Evolutionary conservation across 2,113 vertebrate genomes (phyloP).

Genomic region (Castor canadensis): DNA sequence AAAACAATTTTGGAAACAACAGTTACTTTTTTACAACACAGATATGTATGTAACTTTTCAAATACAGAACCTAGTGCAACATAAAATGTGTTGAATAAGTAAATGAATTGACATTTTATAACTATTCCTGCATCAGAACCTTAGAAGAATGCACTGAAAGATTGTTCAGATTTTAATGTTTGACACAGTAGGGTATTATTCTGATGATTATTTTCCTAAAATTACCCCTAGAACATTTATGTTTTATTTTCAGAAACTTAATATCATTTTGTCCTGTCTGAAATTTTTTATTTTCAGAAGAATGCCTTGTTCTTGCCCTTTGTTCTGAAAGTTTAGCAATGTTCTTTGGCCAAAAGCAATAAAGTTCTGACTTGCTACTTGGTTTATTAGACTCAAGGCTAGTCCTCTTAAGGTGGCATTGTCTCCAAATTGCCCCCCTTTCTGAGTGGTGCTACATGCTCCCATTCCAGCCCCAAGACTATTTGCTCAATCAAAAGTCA

Average conservation of each 20-base stretch:
- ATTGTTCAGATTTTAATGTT: constrained; percentile 23
- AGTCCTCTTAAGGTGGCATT: not conserved
- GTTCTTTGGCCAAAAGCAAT: constrained; percentile 55
- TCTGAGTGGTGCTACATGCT: not conserved
- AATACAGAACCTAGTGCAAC: not conserved
- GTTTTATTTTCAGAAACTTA: constrained; percentile 45
- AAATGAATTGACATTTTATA: not conserved
- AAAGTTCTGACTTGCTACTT: constrained; percentile 49
- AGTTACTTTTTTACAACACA: not conserved
- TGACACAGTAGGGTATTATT: not conserved
- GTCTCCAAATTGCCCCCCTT: not conserved
- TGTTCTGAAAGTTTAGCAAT: constrained; percentile 44
- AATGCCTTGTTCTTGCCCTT: constrained; percentile 60
- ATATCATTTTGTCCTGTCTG: constrained; percentile 28
- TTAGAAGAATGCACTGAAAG: not conserved
- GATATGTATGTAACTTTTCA: not conserved
- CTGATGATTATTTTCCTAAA: constrained; percentile 13
- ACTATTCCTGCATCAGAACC: not conserved
- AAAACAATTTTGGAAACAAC: not conserved
- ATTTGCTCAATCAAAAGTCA: constrained; percentile 7
- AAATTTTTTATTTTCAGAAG: constrained; percentile 27
- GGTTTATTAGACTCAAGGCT: not conserved
- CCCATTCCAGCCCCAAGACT: not conserved
- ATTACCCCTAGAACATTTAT: constrained; percentile 5
- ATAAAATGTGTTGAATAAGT: not conserved